Conservation (phyloP, 2,888 invertebrate genomes). For the Oscheius sp. region DNA sequence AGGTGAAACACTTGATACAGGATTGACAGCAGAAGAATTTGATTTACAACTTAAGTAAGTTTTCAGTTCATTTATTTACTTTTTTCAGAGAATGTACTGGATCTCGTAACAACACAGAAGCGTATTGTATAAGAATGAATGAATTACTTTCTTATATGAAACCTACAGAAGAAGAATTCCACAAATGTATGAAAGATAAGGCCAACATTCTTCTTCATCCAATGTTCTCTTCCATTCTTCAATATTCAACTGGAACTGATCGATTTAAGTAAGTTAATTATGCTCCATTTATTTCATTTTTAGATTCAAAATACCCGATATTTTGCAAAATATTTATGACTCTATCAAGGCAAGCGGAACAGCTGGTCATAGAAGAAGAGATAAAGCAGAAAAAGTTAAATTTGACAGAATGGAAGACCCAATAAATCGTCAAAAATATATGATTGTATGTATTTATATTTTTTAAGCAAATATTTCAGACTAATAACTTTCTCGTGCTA, state of each 20-base stretch:
- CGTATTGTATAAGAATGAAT: neutral
- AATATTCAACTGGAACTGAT: neutral
- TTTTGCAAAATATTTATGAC: neutral
- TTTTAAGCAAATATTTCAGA: neutral
- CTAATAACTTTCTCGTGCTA: neutral
- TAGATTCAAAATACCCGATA: no score
- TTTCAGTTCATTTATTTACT: neutral
- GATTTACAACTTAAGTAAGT: neutral
- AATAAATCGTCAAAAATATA: neutral
- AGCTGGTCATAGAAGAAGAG: neutral
- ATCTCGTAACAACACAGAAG: neutral
- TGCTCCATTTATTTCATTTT: no score
- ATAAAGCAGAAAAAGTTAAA: neutral
- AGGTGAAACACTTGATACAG: neutral
- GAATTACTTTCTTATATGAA: no score
- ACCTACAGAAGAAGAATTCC: neutral
- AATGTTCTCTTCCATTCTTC: neutral
- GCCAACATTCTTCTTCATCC: neutral
- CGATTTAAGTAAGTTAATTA: neutral
- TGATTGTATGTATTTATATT: neutral
- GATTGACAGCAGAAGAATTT: neutral
- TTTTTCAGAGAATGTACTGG: neutral
- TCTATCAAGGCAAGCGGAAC: neutral
- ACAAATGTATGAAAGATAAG: neutral
- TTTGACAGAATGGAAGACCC: neutral